Percentiles rank a stretch among this genome's conserved stretches.
Evolutionary conservation across 2,797 vertebrate genomes (phyloP).

Genomic region (Fratercula arctica): DNA sequence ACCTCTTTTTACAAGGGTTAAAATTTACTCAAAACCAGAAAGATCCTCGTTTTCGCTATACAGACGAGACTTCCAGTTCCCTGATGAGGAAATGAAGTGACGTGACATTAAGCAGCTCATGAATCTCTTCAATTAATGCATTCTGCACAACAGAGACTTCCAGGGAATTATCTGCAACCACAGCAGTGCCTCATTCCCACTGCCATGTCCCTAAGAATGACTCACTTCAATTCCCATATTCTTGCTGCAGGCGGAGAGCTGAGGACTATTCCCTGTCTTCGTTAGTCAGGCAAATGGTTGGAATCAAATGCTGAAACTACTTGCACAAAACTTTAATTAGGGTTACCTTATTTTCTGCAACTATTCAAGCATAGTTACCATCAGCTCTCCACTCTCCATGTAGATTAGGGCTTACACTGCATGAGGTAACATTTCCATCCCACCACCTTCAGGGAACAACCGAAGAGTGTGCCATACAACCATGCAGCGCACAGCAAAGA

Average conservation of each 20-base stretch:
- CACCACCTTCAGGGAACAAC: neutral
- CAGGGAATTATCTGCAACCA: conserved; percentile 62
- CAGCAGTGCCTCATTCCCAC: conserved; percentile 37
- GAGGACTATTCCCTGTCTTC: neutral
- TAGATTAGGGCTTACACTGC: neutral
- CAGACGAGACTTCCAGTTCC: neutral
- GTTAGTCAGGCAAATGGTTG: neutral
- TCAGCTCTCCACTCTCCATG: neutral
- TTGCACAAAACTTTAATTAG: neutral
- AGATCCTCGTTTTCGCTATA: neutral
- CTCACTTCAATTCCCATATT: conserved; percentile 39
- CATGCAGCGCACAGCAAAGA: neutral
- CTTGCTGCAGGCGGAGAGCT: conserved; percentile 25
- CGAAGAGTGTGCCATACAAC: neutral
- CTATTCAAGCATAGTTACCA: neutral
- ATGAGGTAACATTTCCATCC: neutral
- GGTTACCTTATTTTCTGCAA: conserved; percentile 10
- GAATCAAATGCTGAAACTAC: conserved; percentile 9
- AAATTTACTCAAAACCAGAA: neutral
- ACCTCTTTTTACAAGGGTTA: neutral
- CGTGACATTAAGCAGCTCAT: conserved; percentile 35
- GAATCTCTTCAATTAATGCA: conserved; percentile 61
- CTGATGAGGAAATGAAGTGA: conserved; percentile 38
- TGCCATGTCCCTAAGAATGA: conserved; percentile 30
- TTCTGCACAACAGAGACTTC: conserved; percentile 43